These are phyloP conservation scores for Paramisgurnus dabryanus DNA, from an alignment of 2,113 vertebrate genomes.

Conservation along the genomic window DNA sequence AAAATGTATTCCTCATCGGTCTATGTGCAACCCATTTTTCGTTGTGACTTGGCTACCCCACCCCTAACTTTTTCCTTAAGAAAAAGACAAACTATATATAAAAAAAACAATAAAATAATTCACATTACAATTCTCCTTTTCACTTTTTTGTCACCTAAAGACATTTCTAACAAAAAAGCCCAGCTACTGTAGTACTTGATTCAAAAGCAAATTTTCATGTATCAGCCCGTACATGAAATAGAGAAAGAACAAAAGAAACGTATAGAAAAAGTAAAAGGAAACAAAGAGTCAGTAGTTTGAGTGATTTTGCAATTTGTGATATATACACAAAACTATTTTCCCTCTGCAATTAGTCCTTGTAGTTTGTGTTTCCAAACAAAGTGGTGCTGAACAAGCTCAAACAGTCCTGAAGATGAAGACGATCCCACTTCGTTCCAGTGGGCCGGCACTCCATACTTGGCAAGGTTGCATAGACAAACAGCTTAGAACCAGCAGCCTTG, in stretches of 20 bases:
- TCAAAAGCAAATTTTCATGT: conserved; percentile 61
- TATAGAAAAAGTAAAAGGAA: conserved; percentile 81
- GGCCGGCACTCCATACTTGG: conserved; percentile 86
- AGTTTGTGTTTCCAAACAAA: conserved; percentile 63
- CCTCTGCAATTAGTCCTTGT: conserved; percentile 69
- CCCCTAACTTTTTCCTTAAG: conserved; percentile 76
- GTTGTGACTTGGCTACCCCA: conserved; percentile 87
- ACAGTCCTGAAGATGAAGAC: conserved; percentile 82
- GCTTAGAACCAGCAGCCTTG: conserved; percentile 98
- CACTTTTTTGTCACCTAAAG: conserved; percentile 74
- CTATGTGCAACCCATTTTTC: conserved; percentile 97
- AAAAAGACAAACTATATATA: conserved; percentile 86
- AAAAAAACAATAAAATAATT: conserved; percentile 86
- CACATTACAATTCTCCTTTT: conserved; percentile 81
- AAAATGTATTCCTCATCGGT: conserved; percentile 91
- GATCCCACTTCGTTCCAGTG: conserved; percentile 83
- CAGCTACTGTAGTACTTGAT: conserved; percentile 89
- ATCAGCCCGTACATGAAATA: conserved; percentile 86
- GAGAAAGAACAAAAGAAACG: conserved; percentile 80
- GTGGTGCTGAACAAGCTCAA: conserved; percentile 85
- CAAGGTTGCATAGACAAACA: conserved; percentile 99
- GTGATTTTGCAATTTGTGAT: conserved; percentile 90
- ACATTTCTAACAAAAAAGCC: conserved; percentile 89
- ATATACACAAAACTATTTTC: conserved; percentile 93
- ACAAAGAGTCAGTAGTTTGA: conserved; percentile 95